Evolutionary conservation across 2,888 invertebrate genomes (phyloP), one percentile per base, ranked within the genome.

Genomic region (Thecophora atra): DNA sequence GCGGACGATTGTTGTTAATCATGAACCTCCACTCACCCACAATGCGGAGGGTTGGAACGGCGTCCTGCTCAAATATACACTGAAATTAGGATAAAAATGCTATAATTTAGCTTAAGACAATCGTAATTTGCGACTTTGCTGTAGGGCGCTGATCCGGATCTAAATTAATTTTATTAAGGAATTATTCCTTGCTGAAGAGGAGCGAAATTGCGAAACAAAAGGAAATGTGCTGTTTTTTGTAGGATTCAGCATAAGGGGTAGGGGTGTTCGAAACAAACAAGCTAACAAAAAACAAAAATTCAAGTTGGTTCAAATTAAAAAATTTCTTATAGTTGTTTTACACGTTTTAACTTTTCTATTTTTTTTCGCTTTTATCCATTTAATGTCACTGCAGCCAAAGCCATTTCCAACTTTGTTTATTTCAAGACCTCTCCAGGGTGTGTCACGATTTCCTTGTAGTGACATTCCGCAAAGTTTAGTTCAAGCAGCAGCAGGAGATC

Each of bases 61-160:
- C n/a, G n/a, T n/a, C n/a, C 13, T 19, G 24, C 19, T 8, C 30
- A 37, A 30, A 7, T 28, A 30, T 26, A 30, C 28, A 26, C 28
- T 37, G 37, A 60, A 60, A 60, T 60, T 28, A 26, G 37, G 19
- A 19, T 37, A 60, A 60, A n/a, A 56, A 60, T 60, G 19, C 60
- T 15, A 60, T 28, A n/a, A 26, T 60, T 28, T 60, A 60, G 17
- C 60, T 37, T 60, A 30, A 30, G 60, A 60, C 19, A 28, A 15
- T n/a, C 30, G 30, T 60, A 60, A 60, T 60, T 60, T 60, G 30
- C 30, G 60, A 19, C 28, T 60, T 19, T 7, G n/a, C 30, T 11
- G 37, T 30, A n/a, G 15, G 60, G 11, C 26, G 28, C 11, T 37
- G 37, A n/a, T n/a, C 60, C 13, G 5, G 15, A 21, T 21, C 24